Base-by-base conservation (phyloP, 2,797 vertebrate species). In the Myotis pilosus region DNA sequence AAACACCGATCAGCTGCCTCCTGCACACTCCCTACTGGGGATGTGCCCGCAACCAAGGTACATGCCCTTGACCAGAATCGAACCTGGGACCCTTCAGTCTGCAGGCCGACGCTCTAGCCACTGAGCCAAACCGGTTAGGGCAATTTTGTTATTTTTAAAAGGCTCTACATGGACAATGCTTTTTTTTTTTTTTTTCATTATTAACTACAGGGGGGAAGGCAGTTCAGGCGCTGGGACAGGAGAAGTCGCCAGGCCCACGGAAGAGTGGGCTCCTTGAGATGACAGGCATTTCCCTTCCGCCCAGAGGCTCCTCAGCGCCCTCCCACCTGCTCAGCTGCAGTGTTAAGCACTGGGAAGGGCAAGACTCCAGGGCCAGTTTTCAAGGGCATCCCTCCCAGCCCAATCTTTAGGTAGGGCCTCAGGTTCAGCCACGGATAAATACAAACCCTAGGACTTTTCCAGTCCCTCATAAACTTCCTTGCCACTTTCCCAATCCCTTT, bases 121-220 rank as follows among this genome's bases (percentile, higher is more conserved):
- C 41, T 44, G 41, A 44, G 41, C 41, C 41, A 2, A 44, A 10
- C 9, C 41, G 9, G 41, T 44, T 9, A 44, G 41, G 41, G 41
- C 41, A 68, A 33, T 83, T 92, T 95, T 75, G n/a, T 49, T 60
- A 79, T 71, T 93, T 75, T 92, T 30, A 22, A 93, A 76, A 81
- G 87, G 36, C 0, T 47, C 4, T 22, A 30, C 1, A 6, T 55
- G 19, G 23, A 10, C 11, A 71, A 33, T 62, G 7, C 22, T 60
- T 69, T 79, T 84, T 83, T 83, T 83, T 25, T 60, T 64, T 75
- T 81, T 83, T 82, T 83, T 22, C 10, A 22, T 71, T 88, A 81
- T 81, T 60, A 91, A 4, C 41, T 44, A 0, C 33, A 44, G 78
- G 5, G 13, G 23, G 4, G 64, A 89, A 44, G 36, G 17, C 4